Percentiles rank a stretch among this genome's conserved stretches.
Evolutionary conservation across 30 jellyfish, hydroid and myxozoan species (phyloP).

Genomic region (Aurelia sp.): DNA sequence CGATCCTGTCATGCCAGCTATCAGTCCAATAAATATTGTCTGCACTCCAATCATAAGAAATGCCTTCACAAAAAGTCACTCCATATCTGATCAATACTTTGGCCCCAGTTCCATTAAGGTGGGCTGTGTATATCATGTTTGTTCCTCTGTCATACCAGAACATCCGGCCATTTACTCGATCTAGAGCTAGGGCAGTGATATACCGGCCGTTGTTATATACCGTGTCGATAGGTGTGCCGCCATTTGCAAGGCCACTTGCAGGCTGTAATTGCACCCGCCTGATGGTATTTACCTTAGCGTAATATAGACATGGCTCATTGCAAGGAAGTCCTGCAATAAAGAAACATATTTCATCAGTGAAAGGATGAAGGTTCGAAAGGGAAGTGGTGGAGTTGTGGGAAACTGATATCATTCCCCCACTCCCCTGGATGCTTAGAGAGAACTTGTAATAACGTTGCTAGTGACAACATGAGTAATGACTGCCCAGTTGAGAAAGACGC

Average conservation of each 20-base stretch:
- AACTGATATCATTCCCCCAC: too few species aligned
- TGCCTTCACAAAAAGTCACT: constrained; percentile 78
- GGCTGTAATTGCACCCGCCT: constrained; percentile 43
- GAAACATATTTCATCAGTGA: background rate
- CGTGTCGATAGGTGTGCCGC: constrained; percentile 45
- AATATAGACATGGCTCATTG: constrained; percentile 65
- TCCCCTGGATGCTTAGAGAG: too few species aligned
- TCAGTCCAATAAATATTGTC: constrained; percentile 96
- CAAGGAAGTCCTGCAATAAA: constrained; percentile 39
- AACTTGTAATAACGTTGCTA: too few species aligned
- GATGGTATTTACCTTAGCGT: constrained; percentile 21
- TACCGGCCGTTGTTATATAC: constrained; percentile 15
- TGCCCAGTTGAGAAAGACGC: too few species aligned
- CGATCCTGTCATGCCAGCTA: constrained; percentile 78
- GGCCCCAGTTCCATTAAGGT: constrained; percentile 58
- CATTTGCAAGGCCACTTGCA: constrained; percentile 23
- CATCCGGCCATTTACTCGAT: constrained; percentile 47
- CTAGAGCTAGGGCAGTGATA: constrained; percentile 75
- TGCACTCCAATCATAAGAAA: constrained; percentile 94
- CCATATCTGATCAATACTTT: constrained; percentile 62
- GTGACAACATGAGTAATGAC: too few species aligned
- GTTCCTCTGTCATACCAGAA: constrained; percentile 86
- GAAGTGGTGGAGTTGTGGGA: too few species aligned
- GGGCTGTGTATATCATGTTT: constrained; percentile 60
- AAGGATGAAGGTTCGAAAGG: too few species aligned